Evolutionary conservation across 2,113 vertebrate genomes (phyloP).

Genomic region (Gymnorhina tibicen): DNA sequence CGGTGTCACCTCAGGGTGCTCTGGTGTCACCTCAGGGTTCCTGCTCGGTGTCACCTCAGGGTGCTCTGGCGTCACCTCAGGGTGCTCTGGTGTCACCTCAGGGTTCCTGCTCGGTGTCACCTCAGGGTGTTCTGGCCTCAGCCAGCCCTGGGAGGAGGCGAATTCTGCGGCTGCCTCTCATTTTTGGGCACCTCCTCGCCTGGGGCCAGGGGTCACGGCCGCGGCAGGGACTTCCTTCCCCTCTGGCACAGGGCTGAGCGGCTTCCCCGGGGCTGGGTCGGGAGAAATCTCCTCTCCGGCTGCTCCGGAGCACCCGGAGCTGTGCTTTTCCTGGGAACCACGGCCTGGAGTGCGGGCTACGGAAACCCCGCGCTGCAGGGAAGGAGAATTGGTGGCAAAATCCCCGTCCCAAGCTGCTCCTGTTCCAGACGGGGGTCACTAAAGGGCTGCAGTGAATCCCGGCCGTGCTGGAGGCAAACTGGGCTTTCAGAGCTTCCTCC

Average conservation of each 20-base stretch:
- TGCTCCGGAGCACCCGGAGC: neutral
- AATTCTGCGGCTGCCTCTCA: constrained; percentile 20
- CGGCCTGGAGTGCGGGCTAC: neutral
- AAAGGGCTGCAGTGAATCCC: neutral
- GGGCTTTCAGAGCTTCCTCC: neutral
- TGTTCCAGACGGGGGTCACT: rapidly evolving
- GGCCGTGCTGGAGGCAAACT: neutral
- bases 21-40: too few species aligned
- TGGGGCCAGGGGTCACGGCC: neutral
- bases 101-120: neutral
- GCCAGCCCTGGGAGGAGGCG: neutral
- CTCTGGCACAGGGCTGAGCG: neutral
- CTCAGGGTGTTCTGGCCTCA: too few species aligned
- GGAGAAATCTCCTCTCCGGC: neutral
- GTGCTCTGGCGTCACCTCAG: too few species aligned
- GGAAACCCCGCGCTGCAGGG: neutral
- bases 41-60: too few species aligned
- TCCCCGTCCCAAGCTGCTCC: neutral
- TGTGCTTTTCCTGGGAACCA: neutral
- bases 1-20: too few species aligned
- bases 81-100: too few species aligned
- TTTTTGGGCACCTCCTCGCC: neutral
- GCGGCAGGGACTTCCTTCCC: neutral
- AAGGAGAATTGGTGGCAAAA: neutral
- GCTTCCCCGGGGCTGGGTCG: neutral